A percentile compares a stretch with the other conserved stretches of the same genome.
phyloP scores from a whole-genome alignment of 2,113 vertebrate genomes.

The Psilopsiagon aymara region DNA sequence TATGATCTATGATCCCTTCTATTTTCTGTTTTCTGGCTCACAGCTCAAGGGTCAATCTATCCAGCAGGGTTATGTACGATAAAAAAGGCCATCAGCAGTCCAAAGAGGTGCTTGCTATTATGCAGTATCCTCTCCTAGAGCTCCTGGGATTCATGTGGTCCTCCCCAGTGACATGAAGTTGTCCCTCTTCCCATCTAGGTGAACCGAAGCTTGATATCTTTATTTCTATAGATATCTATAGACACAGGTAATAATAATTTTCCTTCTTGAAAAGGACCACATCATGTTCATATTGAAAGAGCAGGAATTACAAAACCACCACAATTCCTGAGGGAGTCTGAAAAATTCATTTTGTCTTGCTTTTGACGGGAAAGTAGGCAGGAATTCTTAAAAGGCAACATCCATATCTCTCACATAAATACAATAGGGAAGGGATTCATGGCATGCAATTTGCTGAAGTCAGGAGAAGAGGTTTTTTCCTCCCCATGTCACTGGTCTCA shows the following conservation, averaged over 20 bases:
- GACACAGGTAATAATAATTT: background rate
- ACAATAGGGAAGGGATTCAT: rapidly evolving
- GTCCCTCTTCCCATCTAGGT: background rate
- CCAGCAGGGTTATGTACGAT: background rate
- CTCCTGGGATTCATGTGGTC: background rate
- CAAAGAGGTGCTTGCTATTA: background rate
- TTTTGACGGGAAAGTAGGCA: background rate
- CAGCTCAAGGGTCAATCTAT: background rate
- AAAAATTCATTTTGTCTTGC: background rate
- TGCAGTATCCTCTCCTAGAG: background rate
- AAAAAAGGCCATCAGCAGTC: background rate
- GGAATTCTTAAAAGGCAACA: background rate
- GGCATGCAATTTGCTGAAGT: background rate
- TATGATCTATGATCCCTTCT: background rate
- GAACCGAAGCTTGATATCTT: background rate
- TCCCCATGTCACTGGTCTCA: background rate
- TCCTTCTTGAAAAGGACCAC: background rate
- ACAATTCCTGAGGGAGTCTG: background rate
- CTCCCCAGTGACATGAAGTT: background rate
- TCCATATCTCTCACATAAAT: background rate
- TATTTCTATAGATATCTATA: background rate
- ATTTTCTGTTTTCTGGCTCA: background rate
- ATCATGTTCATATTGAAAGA: background rate
- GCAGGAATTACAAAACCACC: background rate
- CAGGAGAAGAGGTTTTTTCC: background rate